phyloP scores from a whole-genome alignment of 2,888 invertebrate species.

The Amiota communis region DNA sequence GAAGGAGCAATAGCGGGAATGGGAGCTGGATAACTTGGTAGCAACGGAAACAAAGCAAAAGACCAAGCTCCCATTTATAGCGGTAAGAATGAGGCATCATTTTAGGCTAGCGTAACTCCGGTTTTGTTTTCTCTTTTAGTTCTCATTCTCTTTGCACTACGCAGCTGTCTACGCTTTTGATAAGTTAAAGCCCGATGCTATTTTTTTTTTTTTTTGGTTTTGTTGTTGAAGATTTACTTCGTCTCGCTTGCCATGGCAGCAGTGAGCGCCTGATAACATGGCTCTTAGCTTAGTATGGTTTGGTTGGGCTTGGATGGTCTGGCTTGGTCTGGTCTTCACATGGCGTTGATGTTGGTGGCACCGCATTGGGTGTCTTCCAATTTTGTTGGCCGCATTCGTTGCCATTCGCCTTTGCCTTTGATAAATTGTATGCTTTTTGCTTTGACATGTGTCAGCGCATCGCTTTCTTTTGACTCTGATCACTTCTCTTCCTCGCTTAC shows the following conservation, averaged over 20 bases:
- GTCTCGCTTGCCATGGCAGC: neutral
- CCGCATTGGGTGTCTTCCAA: neutral
- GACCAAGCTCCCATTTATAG: neutral
- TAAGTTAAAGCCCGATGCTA: constrained; percentile 18
- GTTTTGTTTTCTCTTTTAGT: constrained; percentile 14
- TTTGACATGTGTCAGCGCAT: constrained; percentile 64
- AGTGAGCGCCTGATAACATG: neutral
- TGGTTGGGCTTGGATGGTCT: too few species aligned
- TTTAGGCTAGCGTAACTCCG: constrained; percentile 12
- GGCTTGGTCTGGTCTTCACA: neutral
- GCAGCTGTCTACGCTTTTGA: constrained; percentile 22
- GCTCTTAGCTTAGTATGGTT: neutral
- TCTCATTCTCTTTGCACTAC: neutral
- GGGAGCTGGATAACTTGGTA: neutral
- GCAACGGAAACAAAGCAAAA: constrained; percentile 28
- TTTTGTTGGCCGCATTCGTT: constrained; percentile 33
- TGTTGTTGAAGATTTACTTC: constrained; percentile 15
- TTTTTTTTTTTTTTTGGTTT: neutral
- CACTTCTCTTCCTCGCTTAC: too few species aligned
- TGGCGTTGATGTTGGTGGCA: neutral
- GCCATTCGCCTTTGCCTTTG: constrained; percentile 45
- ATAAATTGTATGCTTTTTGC: constrained; percentile 63
- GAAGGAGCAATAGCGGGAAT: neutral
- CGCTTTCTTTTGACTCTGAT: constrained; percentile 9
- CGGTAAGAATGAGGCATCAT: neutral